Percentiles rank a stretch among this genome's conserved stretches.
These are phyloP conservation scores for Notiomystis cincta DNA, from an alignment of 2,113 vertebrate species.

Conservation along the genomic window DNA sequence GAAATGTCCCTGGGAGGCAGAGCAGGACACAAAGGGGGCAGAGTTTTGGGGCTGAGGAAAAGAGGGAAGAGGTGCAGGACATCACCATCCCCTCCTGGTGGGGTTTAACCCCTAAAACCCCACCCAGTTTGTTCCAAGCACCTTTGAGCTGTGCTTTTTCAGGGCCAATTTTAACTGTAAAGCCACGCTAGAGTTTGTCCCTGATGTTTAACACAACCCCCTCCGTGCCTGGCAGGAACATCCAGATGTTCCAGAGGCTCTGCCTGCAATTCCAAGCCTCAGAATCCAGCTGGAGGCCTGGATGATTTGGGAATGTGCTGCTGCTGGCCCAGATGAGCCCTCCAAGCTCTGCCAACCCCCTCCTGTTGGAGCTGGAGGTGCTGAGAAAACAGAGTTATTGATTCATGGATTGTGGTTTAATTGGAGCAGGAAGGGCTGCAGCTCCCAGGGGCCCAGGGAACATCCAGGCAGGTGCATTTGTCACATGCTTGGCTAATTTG, in stretches of 20 bases:
- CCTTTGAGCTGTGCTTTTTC: neutral
- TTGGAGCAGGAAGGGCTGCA: neutral
- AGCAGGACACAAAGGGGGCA: neutral
- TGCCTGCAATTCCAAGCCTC: neutral
- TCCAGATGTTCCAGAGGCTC: neutral
- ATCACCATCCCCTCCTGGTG: neutral
- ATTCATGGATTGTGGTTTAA: neutral
- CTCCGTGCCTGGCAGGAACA: fast-evolving
- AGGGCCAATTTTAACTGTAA: too few species aligned
- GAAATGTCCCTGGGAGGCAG: neutral
- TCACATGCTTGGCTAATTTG: neutral
- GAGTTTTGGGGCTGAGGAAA: neutral
- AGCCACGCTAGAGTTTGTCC: neutral
- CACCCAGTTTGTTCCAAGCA: neutral
- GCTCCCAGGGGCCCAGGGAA: neutral
- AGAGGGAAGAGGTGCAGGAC: neutral
- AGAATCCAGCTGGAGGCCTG: neutral
- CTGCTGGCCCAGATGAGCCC: neutral
- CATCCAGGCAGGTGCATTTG: neutral
- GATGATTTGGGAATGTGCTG: neutral
- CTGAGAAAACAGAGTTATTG: neutral
- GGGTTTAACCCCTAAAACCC: neutral
- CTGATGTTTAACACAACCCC: fast-evolving
- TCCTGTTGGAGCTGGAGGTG: neutral
- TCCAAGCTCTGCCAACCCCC: neutral